These are phyloP conservation scores for Meandrina meandrites DNA, from an alignment of 92 coral and sea anemone genomes.

Conservation along the genomic window DNA sequence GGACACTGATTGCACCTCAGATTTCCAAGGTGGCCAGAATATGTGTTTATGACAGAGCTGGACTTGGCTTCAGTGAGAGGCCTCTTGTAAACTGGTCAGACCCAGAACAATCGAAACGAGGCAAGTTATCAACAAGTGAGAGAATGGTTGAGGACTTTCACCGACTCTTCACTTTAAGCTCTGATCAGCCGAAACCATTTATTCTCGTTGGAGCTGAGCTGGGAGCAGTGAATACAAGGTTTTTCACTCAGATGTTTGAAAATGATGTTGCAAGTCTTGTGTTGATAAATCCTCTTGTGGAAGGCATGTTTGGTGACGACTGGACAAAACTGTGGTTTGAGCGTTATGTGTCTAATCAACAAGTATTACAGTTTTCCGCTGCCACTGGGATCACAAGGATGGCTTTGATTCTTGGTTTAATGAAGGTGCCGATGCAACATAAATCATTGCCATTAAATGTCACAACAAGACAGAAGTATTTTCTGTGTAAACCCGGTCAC, in stretches of 20 bases:
- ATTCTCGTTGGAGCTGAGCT: conserved; percentile 90
- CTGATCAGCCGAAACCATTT: conserved; percentile 72
- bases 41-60: conserved; percentile 91
- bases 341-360: conserved; percentile 64
- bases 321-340: conserved; percentile 83
- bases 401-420: conserved; percentile 75
- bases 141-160: conserved; percentile 93
- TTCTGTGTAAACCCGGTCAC: conserved; percentile 86
- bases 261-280: conserved; percentile 68
- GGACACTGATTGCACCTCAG: conserved; percentile 73
- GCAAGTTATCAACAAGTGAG: conserved; percentile 81
- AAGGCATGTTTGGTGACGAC: conserved; percentile 71
- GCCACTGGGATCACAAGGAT: conserved; percentile 75
- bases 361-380: conserved; percentile 76
- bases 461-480: conserved; percentile 74
- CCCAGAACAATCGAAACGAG: conserved; percentile 53
- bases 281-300: conserved; percentile 80
- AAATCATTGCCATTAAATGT: conserved; percentile 55
- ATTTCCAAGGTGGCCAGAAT: conserved; percentile 79
- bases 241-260: conserved; percentile 86
- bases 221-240: conserved; percentile 88
- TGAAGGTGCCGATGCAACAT: conserved; percentile 66
- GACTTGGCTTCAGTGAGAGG: conserved; percentile 93
- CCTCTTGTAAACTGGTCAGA: conserved; percentile 61
- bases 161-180: conserved; percentile 69